phyloP scores from a whole-genome alignment of 1,140 invertebrate species.

The Ganaspis sp. region DNA sequence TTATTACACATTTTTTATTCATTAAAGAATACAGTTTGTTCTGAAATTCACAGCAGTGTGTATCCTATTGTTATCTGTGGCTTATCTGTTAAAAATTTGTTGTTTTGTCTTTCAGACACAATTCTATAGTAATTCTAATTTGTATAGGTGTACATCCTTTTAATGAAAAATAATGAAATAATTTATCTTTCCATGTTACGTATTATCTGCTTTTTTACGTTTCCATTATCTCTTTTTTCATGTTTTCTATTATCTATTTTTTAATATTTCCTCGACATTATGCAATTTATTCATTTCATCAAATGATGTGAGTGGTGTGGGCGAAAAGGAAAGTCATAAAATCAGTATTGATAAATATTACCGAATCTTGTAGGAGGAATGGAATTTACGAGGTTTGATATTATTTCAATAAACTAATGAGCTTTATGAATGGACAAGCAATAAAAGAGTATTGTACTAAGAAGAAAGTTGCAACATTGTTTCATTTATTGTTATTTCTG shows the following conservation, averaged over 20 bases:
- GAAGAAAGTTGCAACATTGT: constrained; percentile 4
- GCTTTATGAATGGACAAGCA: background rate
- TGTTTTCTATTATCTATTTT: background rate
- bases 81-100: too few relatives aligned
- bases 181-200: background rate
- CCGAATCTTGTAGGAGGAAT: constrained; percentile 14
- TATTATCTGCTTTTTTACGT: too few relatives aligned
- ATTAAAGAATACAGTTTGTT: too few relatives aligned
- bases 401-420: constrained; percentile 9
- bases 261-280: background rate
- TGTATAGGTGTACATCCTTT: too few relatives aligned
- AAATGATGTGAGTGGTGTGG: constrained; percentile 6
- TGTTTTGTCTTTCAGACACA: too few relatives aligned
- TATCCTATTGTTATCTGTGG: too few relatives aligned
- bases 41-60: too few relatives aligned
- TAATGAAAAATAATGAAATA: too few relatives aligned
- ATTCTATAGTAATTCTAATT: too few relatives aligned
- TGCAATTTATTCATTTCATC: constrained; percentile 15
- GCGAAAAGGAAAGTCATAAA: constrained; percentile 19
- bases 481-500: background rate
- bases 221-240: too few relatives aligned
- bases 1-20: too few relatives aligned
- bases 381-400: constrained; percentile 28
- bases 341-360: constrained; percentile 5
- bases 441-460: constrained; percentile 1